Evolutionary conservation across 1,140 invertebrate genomes (phyloP), one percentile per base, ranked within the genome.

Genomic region (Papilio xuthus): DNA sequence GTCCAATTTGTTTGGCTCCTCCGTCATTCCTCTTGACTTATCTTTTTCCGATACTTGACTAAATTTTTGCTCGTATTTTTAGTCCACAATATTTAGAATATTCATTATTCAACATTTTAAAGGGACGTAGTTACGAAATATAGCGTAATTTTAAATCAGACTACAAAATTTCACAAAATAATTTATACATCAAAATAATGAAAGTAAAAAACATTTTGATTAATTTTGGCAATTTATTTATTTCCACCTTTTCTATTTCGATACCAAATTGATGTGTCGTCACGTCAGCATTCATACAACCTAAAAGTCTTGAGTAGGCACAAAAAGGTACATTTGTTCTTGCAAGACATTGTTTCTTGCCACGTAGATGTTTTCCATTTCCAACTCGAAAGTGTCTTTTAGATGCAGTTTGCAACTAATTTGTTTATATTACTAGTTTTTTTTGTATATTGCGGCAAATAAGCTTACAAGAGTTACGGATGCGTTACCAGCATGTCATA

Each of bases 401-500:
- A 18, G 1, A 4, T 44, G 42, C 13, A 20, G 8, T 53, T 53
- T 53, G 50, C 32, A 37, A 37, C 32, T 53, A 53, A 18, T 53
- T 8, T 53, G n/a, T 53, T 53, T 20, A 18, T 4, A 53, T 20
- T 20, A n/a, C 13, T 53, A 53, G 1, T 53, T 2, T 37, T 47
- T 47, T 2, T 13, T 26, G 56, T 60, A 2, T 1, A 53, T n/a
- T 9, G 23, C 56, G 10, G 56, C 56, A 60, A 60, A 60, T 60
- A 60, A 60, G 56, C 56, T 60, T 53, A 53, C 50, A 53, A 53
- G 50, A 53, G 50, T 53, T 53, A 53, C 50, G 50, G 50, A 53
- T 53, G 50, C 50, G 50, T 53, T 53, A 53, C 50, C 50, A 53
- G 50, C 50, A 44, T 44, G 2, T 53, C 18, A 53, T 53, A 53